Base-by-base conservation (phyloP, 2,888 invertebrate species). In the Luperina nickerlii region DNA sequence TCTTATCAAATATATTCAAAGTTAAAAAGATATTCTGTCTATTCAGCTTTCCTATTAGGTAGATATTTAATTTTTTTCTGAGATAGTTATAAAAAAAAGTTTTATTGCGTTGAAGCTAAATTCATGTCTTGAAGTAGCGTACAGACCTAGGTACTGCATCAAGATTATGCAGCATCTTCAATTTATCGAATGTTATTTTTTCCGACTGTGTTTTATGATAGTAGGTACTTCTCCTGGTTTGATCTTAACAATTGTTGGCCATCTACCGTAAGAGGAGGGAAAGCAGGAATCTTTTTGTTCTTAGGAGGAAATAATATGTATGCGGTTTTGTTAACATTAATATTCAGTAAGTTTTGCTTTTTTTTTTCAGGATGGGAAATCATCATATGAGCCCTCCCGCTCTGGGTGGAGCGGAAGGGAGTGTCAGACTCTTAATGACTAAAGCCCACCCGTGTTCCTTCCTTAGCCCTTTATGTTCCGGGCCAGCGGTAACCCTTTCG, bases 131-230 rank as follows among this genome's bases (percentile, higher is more conserved):
- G 9, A 2, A 75, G 51, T 48, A 72, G 48, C n/a, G 11, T 63
- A 62, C 6, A n/a, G 24, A 45, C 38, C 13, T 67, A 32, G 32
- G 32, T 32, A 38, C 54, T 72, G 71, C 79, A 63, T 68, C 32
- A 9, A 32, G n/a, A 72, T 67, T 42, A n/a, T 84, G 67, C 57
- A 83, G n/a, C 20, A 69, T 67, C 42, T 84, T 54, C 48, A 54
- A 60, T 62, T 63, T 38, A 45, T 60, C 9, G 7, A 57, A 57
- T 60, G 57, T 45, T n/a, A 0, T 62, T 57, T 60, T 54, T 11
- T 4, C 1, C 24, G 15, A 20, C 69, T 70, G 1, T 75, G 18
- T 62, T 82, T 27, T 20, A 82, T 38, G 38, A 11, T 38, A n/a
- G n/a, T n/a, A n/a, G n/a, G n/a, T n/a, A n/a, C n/a, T 32, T 63